Evolutionary conservation across 2,113 vertebrate species (phyloP).

Genomic region (Nerophis ophidion): DNA sequence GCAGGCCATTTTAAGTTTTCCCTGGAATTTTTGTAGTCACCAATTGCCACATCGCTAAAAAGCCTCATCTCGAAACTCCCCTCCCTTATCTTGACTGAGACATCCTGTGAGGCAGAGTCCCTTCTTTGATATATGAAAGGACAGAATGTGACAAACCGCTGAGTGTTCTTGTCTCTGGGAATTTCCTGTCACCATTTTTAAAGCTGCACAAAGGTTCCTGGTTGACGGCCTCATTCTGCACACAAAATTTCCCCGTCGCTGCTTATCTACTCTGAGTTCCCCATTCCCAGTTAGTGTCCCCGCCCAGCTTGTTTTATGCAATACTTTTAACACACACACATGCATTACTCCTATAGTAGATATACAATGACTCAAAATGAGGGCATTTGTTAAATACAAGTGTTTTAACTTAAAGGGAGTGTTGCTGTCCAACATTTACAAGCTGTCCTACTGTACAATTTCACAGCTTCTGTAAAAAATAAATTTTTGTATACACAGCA

Average conservation of each 20-base stretch:
- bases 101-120: conserved; percentile 39
- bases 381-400: conserved; percentile 53
- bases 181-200: conserved; percentile 50
- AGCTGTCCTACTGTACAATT: conserved; percentile 63
- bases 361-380: conserved; percentile 7
- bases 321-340: too few relatives aligned
- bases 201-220: conserved; percentile 43
- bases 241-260: conserved; percentile 15
- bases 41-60: not conserved
- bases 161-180: conserved; percentile 49
- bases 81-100: conserved; percentile 1
- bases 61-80: conserved; percentile 4
- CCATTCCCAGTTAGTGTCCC: conserved; percentile 13
- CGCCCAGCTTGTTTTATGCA: too few relatives aligned
- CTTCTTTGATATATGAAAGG: conserved; percentile 25
- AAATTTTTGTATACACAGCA: conserved; percentile 73
- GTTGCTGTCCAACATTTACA: conserved; percentile 61
- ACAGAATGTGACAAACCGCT: conserved; percentile 42
- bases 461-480: conserved; percentile 76
- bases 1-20: not conserved
- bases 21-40: too few relatives aligned
- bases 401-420: conserved; percentile 71
- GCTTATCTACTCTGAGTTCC: conserved; percentile 11
- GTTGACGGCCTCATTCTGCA: conserved; percentile 20
- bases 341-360: too few relatives aligned